These are phyloP conservation scores for Drosophila pseudoobscura DNA, from an alignment of 1,140 invertebrate genomes.

Conservation along the genomic window DNA sequence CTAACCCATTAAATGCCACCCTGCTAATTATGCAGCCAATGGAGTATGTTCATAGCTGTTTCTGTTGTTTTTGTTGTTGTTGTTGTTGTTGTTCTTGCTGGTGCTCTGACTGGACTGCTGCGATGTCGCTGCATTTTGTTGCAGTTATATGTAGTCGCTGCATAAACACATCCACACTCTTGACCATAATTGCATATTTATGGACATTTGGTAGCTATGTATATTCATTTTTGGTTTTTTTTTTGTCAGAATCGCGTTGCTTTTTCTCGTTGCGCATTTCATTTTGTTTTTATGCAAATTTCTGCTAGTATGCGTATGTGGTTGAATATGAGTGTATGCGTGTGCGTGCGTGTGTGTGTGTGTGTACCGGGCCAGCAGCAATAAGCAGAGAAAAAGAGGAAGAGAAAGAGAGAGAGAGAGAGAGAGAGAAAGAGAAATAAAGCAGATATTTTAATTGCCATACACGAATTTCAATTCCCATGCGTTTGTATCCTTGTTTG, in stretches of 20 bases:
- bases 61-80: no score
- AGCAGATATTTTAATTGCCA: slow-evolving; percentile 73
- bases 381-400: slow-evolving; percentile 27
- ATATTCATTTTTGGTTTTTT: slow-evolving; percentile 17
- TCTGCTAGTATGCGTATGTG: slow-evolving; percentile 29
- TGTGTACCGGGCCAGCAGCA: slow-evolving; percentile 23
- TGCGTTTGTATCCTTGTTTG: slow-evolving; percentile 47
- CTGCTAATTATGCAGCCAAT: slow-evolving; percentile 7
- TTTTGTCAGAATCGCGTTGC: slow-evolving; percentile 58
- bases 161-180: slow-evolving; percentile 38
- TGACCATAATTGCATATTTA: slow-evolving; percentile 62
- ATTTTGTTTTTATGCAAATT: slow-evolving; percentile 66
- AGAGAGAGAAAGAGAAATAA: slow-evolving; percentile 43
- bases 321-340: slow-evolving; percentile 24
- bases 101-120: not conserved
- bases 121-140: not conserved
- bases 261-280: slow-evolving; percentile 52
- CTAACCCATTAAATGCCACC: slow-evolving; percentile 32
- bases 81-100: not conserved
- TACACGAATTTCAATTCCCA: slow-evolving; percentile 69
- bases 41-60: not conserved
- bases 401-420: slow-evolving; percentile 18
- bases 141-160: slow-evolving; percentile 13
- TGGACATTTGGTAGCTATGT: slow-evolving; percentile 22
- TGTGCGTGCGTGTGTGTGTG: slow-evolving; percentile 18